A percentile compares a stretch with the other conserved stretches of the same genome.
Conservation (phyloP, 2,888 invertebrate genomes). For the Sthenelais limicola region DNA sequence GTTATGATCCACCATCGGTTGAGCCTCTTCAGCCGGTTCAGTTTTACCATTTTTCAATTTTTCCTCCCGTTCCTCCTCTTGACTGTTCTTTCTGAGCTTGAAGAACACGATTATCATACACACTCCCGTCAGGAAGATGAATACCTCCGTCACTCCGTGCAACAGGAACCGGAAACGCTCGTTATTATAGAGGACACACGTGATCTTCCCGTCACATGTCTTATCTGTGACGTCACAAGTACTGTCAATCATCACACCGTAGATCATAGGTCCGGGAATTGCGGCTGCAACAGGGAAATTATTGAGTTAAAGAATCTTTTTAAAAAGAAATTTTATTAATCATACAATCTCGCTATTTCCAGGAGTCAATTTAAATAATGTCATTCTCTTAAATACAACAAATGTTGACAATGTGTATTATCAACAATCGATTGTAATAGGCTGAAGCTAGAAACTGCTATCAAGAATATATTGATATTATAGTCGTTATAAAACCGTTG, state of each 20-base stretch:
- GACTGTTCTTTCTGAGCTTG: not conserved
- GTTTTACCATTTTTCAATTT: not conserved
- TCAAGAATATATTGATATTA: too few species aligned
- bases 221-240: slow-evolving; percentile 16
- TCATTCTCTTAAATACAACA: too few species aligned
- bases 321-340: too few species aligned
- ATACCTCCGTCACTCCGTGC: slow-evolving; percentile 14
- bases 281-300: slow-evolving; percentile 7
- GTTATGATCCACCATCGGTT: slow-evolving; percentile 11
- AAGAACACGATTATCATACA: slow-evolving; percentile 2
- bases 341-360: too few species aligned
- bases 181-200: slow-evolving; percentile 37
- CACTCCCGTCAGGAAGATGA: slow-evolving; percentile 13
- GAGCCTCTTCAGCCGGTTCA: not conserved
- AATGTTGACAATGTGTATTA: too few species aligned
- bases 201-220: slow-evolving; percentile 15
- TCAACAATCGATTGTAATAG: too few species aligned
- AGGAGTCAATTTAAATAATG: too few species aligned
- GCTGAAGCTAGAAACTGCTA: too few species aligned
- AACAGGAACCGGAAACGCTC: slow-evolving; percentile 18
- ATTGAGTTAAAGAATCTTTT: not conserved
- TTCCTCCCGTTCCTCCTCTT: not conserved
- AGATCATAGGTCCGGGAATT: slow-evolving; percentile 35
- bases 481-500: too few species aligned
- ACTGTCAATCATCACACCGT: slow-evolving; percentile 29